Conservation (phyloP, 2,797 vertebrate genomes). For the Bradypodion pumilum region DNA sequence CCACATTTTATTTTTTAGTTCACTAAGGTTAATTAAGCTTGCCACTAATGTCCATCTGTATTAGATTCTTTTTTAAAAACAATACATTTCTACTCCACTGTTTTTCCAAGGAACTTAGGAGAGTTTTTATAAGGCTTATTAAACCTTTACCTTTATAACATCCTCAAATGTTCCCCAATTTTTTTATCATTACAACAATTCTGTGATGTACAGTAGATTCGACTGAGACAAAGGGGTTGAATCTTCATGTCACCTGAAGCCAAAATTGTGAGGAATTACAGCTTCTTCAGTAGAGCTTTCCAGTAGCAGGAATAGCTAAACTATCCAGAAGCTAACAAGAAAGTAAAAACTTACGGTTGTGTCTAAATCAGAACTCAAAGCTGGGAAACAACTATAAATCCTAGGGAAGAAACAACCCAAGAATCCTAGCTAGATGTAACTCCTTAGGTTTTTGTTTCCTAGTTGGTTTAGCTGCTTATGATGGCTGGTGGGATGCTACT, state of each 20-base stretch:
- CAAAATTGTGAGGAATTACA: no score
- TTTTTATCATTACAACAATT: background rate
- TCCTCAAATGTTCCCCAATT: no score
- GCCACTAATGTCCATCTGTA: no score
- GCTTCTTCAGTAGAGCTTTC: no score
- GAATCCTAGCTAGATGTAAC: background rate
- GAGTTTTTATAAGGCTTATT: no score
- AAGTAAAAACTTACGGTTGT: background rate
- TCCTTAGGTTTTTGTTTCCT: background rate
- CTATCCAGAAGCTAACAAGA: background rate
- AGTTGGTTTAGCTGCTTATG: background rate
- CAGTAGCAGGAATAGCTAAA: background rate
- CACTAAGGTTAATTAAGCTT: no score
- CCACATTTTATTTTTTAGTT: no score
- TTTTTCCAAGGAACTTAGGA: no score
- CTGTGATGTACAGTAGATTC: background rate
- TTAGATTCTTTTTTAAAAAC: no score
- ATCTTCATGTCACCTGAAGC: no score
- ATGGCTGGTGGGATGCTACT: background rate
- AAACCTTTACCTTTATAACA: no score
- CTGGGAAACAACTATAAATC: background rate
- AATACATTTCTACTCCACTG: no score
- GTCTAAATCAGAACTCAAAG: background rate
- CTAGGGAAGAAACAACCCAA: background rate
- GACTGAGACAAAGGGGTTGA: background rate